A percentile compares a stretch with the other conserved stretches of the same genome.
phyloP scores from a whole-genome alignment of 35 echinoderm and acorn worm genomes.

The Anneissia japonica region DNA sequence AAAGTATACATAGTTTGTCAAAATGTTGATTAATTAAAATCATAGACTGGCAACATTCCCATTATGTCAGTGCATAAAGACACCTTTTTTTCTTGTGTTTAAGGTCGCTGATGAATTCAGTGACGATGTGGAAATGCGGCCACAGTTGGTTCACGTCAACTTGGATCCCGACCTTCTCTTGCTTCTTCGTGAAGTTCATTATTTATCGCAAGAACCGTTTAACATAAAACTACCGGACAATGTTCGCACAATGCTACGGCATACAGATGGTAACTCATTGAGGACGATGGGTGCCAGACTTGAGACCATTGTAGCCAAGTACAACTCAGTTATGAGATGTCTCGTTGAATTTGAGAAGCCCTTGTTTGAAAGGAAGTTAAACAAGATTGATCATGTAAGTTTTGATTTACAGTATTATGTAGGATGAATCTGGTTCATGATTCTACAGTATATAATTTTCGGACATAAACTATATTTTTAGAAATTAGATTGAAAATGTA shows the following conservation, averaged over 20 bases:
- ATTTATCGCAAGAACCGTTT: constrained; percentile 69
- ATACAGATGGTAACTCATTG: constrained; percentile 68
- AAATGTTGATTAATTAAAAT: no score
- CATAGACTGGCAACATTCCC: no score
- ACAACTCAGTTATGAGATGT: constrained; percentile 87
- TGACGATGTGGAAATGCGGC: constrained; percentile 70
- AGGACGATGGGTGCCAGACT: constrained; percentile 70
- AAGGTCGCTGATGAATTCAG: constrained; percentile 90
- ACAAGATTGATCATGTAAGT: constrained; percentile 93
- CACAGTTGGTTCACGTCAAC: constrained; percentile 87
- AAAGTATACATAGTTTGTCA: no score
- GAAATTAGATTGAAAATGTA: no score
- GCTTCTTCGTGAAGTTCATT: constrained; percentile 87
- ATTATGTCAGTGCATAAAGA: no score
- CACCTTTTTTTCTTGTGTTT: constrained; percentile 2
- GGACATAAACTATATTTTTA: no score
- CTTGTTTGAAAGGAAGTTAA: constrained; percentile 89
- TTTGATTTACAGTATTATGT: no score
- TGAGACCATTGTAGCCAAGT: constrained; percentile 95
- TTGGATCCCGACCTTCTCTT: constrained; percentile 79
- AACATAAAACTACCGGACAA: constrained; percentile 81
- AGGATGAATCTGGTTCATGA: no score
- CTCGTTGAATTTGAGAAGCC: constrained; percentile 93
- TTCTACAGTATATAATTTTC: no score
- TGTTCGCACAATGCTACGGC: constrained; percentile 66